Percentiles rank a stretch among this genome's conserved stretches.
These are phyloP conservation scores for Uloborus diversus DNA, from an alignment of 1,140 invertebrate genomes.

Conservation along the genomic window DNA sequence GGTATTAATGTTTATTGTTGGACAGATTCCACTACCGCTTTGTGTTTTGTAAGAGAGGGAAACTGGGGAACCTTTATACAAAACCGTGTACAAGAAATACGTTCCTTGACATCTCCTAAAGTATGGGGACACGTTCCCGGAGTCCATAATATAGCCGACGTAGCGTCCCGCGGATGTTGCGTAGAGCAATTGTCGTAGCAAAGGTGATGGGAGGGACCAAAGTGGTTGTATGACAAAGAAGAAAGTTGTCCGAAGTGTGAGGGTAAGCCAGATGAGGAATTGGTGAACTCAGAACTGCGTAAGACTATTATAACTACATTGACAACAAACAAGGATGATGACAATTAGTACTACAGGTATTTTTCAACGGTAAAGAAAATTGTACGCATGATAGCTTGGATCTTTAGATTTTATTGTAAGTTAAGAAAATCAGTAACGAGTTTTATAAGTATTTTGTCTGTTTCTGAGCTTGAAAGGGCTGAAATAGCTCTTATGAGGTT, in stretches of 20 bases:
- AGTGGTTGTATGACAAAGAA: not conserved
- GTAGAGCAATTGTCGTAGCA: not conserved
- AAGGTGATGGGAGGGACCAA: not conserved
- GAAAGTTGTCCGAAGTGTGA: not conserved
- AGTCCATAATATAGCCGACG: not conserved
- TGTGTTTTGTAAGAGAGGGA: not conserved
- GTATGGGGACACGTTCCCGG: not conserved
- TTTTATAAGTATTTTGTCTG: not conserved
- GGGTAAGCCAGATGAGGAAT: not conserved
- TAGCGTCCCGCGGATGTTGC: not conserved
- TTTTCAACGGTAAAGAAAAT: not conserved
- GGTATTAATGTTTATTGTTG: not conserved
- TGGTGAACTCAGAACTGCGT: not conserved
- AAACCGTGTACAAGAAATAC: constrained; percentile 1
- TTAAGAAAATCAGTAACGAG: not conserved
- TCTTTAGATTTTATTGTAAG: not conserved
- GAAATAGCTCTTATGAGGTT: not conserved
- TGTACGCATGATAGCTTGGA: not conserved
- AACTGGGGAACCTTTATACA: not conserved
- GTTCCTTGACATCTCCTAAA: not conserved
- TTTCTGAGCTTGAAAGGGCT: not conserved
- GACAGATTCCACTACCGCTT: constrained; percentile 5
- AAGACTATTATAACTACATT: not conserved
- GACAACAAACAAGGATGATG: not conserved
- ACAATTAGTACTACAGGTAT: not conserved